phyloP scores from a whole-genome alignment of 2,888 invertebrate genomes.

The Schizaphis graminum region DNA sequence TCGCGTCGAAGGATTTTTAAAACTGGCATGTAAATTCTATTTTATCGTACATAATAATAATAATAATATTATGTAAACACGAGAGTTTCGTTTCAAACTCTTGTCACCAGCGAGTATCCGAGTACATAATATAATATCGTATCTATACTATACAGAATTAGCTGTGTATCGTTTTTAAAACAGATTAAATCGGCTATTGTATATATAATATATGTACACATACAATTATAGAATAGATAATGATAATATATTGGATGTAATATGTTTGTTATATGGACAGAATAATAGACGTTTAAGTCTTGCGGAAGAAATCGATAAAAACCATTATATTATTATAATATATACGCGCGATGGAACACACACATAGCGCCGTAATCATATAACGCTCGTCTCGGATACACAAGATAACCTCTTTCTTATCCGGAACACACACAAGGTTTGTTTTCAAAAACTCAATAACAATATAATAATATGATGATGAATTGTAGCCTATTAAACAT shows the following conservation, averaged over 20 bases:
- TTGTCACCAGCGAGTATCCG: not conserved
- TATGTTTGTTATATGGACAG: not conserved
- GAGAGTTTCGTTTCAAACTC: not conserved
- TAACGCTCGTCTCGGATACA: not conserved
- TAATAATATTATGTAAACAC: not conserved
- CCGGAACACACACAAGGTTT: not conserved
- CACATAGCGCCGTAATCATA: slow-evolving; percentile 4
- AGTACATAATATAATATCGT: not conserved
- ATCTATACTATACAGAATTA: not conserved
- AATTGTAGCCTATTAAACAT: not conserved
- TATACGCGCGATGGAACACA: slow-evolving; percentile 9
- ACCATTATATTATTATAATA: not conserved
- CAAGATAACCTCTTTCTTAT: slow-evolving; percentile 38
- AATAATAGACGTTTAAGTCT: not conserved
- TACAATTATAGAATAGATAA: not conserved
- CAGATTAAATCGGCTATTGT: not conserved
- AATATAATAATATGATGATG: not conserved
- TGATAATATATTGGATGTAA: not conserved
- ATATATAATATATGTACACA: not conserved
- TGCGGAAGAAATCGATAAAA: not conserved
- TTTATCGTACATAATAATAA: not conserved
- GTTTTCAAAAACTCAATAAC: slow-evolving; percentile 11
- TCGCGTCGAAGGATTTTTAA: not conserved
- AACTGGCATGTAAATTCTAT: not conserved
- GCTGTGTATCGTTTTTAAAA: not conserved